Conservation (phyloP, 1,140 invertebrate genomes). For the Drosophila kohkoa region DNA sequence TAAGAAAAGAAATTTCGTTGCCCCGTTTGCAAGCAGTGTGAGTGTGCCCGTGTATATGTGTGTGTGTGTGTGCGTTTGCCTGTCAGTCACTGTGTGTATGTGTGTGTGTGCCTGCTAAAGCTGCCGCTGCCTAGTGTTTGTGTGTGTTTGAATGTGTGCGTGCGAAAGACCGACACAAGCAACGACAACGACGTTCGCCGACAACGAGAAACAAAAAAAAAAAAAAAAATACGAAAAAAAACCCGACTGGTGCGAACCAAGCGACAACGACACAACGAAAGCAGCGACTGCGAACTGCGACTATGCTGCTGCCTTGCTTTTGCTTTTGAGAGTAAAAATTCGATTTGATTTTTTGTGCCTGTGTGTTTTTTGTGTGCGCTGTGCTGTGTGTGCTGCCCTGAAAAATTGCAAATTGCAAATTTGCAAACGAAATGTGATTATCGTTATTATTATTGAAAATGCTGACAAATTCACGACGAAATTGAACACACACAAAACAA, state of each 20-base stretch:
- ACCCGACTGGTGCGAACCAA: constrained; percentile 63
- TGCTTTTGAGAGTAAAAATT: constrained; percentile 66
- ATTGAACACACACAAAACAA: not conserved
- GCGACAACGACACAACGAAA: constrained; percentile 22
- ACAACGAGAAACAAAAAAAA: constrained; percentile 69
- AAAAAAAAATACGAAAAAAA: constrained; percentile 80
- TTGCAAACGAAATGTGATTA: constrained; percentile 67
- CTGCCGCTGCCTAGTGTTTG: not conserved
- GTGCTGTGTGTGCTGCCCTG: constrained; percentile 34
- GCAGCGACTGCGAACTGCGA: constrained; percentile 32
- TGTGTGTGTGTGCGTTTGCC: constrained; percentile 33
- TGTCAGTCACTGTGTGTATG: constrained; percentile 26
- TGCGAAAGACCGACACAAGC: constrained; percentile 60
- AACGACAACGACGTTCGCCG: constrained; percentile 14
- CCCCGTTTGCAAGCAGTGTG: constrained; percentile 47
- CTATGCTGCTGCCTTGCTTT: not conserved
- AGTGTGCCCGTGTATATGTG: constrained; percentile 37
- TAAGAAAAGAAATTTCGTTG: constrained; percentile 78
- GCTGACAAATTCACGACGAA: constrained; percentile 56
- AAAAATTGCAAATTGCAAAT: constrained; percentile 70
- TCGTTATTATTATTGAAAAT: constrained; percentile 59
- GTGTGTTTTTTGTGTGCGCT: constrained; percentile 14
- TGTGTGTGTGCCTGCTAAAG: not conserved
- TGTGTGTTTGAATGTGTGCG: constrained; percentile 57
- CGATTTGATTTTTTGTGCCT: constrained; percentile 57